Base-by-base conservation (phyloP, 2,113 vertebrate species). In the Cardinalis cardinalis region DNA sequence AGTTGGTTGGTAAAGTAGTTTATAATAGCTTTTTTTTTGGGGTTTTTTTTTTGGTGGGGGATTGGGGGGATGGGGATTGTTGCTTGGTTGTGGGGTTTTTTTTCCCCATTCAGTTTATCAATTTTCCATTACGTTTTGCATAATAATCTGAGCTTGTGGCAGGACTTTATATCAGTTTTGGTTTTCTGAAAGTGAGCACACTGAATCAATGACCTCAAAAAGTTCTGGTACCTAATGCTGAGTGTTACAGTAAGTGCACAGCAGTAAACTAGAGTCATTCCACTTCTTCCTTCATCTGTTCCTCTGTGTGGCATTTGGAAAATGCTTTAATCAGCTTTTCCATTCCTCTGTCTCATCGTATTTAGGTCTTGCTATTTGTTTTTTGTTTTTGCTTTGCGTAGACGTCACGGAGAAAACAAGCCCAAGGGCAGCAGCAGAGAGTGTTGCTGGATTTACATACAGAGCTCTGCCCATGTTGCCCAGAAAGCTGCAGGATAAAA, bases 311-410 rank as follows among this genome's bases (percentile, higher is more conserved):
- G 32, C 46, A 52, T 64, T 73, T 72, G 32, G 52, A 84, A 80
- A 84, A 86, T n/a, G 29, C 69, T 93, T 86, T 74, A 84, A 66
- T 84, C 52, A 71, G 28, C 36, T 68, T 86, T 84, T 74, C 44
- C 23, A 53, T 76, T 92, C 34, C 55, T 75, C 25, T 72, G 18
- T 64, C 53, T 91, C 41, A 72, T 72, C 9, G 5, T 69, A 40
- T 74, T 53, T 26, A 8, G 4, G 15, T 49, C 40, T 79, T 44
- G 44, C n/a, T 51, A 19, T 87, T 84, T 88, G 43, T 20, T 65
- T 79, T 88, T 43, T 64, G 10, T 3, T 74, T 87, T 84, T 41
- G 15, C 13, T 68, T 82, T 87, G 18, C 63, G 44, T 58, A 79
- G 41, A 41, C 55, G 53, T 49, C 44, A 46, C 6, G 8, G 1